Evolutionary conservation across 2,888 invertebrate species (phyloP), one percentile per base, ranked within the genome.

Genomic region (Sturmia bella): DNA sequence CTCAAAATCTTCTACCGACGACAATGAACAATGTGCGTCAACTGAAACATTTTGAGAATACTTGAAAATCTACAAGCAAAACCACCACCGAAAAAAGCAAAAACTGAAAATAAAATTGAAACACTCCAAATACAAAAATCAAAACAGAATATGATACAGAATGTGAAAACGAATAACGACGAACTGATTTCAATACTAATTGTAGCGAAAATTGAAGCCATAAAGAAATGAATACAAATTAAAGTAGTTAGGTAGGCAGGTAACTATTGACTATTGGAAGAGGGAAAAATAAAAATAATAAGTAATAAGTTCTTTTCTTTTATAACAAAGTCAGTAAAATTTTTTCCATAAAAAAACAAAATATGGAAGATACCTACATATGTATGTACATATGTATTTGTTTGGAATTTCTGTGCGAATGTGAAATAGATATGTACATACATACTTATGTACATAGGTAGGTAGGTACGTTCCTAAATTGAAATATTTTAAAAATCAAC

Each of bases 41-140:
- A 80, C 83, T 82, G 78, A 82, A 82, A 82, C 74, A 70, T 70
- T 82, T 82, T 82, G 82, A 82, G 82, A 78, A 84, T 78, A 80
- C 85, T 84, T 84, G 81, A 70, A 85, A 85, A 84, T 75, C 83
- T 70, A 80, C 66, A 84, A 79, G 78, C 74, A 78, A 72, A 74
- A 76, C 83, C 50, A 83, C 80, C 70, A 84, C 79, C 83, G 69
- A 83, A 63, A 76, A 75, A 78, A 68, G 69, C 48, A 76, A 76
- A 76, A 69, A 76, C 59, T 75, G 50, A 75, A 75, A 76, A 75
- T 43, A 66, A 77, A 72, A 77, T 15, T 57, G 64, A 82, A 82
- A 82, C 78, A 74, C 43, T 19, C 74, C 43, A 80, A 78, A 73
- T 70, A 74, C 27, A 43, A 63, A 52, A 64, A 48, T 24, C 43